Evolutionary conservation across 1,140 invertebrate species (phyloP), one percentile per base, ranked within the genome.

Genomic region (Pseudoatta argentina): DNA sequence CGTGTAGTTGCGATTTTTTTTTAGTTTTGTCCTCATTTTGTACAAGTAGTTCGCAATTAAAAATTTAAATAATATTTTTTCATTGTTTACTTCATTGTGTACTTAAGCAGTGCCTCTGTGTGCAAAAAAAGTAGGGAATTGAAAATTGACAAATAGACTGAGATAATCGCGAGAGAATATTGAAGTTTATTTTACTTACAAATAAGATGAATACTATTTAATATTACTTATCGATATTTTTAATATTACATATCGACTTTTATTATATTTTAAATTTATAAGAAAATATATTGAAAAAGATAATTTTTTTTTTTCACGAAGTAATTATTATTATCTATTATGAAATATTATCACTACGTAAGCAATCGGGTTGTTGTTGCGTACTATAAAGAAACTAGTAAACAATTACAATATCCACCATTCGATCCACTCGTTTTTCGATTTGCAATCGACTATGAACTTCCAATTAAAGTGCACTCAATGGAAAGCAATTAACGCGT

Each of bases 401-500:
- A 30, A 73, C 67, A 83, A 48, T 59, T 18, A 34, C 16, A 57
- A 39, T 21, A 39, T 21, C 7, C 39, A 24, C 48, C 18, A 6
- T 30, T 69, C 48, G 30, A 69, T 79, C 18, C 51, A 48, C 39
- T 72, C 53, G 78, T 61, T 82, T 82, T 73, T 39, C 66, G 67
- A 72, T 83, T 83, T 83, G 24, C 79, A 83, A 55, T 61, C 69
- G 55, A 83, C 14, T 83, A 14, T 48, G 48, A 24, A n/a, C 79
- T 83, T 83, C 48, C 79, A 83, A 83, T 73, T 83, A 83, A 83
- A 83, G 61, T 44, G 79, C 53, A 73, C 55, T 83, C 79, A 83
- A 61, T 73, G 55, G 69, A 83, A 71, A 83, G 69, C 79, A 83
- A 83, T 83, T 83, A 61, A 83, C 69, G 55, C 79, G 69, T 83